Evolutionary conservation across 2,888 invertebrate species (phyloP), one percentile per base, ranked within the genome.

Genomic region (Conops quadrifasciatus): DNA sequence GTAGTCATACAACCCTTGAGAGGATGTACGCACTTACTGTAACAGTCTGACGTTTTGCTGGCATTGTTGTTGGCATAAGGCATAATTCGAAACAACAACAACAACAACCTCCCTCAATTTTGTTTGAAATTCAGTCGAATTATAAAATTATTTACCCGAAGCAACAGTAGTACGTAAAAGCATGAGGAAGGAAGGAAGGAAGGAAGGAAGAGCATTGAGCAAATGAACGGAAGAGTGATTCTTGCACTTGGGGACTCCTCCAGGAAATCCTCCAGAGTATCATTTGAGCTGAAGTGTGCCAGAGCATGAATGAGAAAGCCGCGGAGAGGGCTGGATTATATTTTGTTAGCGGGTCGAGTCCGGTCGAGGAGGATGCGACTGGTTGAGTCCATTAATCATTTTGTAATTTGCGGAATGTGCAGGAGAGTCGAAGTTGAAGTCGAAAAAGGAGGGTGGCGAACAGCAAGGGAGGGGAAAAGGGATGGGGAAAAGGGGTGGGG

Each of bases 351-450:
- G 15, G 58, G 56, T 21, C 74, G 67, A 49, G 43, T 69, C n/a
- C n/a, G 53, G 60, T 13, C 66, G 71, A 53, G 74, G 74, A 76
- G 26, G 58, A 58, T 78, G 78, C 83, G 80, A 81, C 82, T 79
- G 82, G 81, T 79, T 83, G 84, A 84, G 82, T 84, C 83, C 84
- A 84, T 84, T 84, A 84, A 84, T 84, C 84, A 84, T 82, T 83
- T 84, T 84, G 82, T 84, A 83, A 84, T 84, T 84, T 85, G 83
- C 83, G 83, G 81, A 85, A 84, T 84, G 83, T 79, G 76, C 74
- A 73, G 28, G 43, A 56, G 58, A 49, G 49, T 62, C n/a, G 13
- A 49, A 7, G 59, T 58, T 19, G 26, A 26, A 43, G 16, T 60
- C 19, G 49, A 30, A 51, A 19, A 49, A 26, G 43, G 43, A 53